These are phyloP conservation scores for Pedionomus torquatus DNA, from an alignment of 2,113 vertebrate species.

Conservation along the genomic window DNA sequence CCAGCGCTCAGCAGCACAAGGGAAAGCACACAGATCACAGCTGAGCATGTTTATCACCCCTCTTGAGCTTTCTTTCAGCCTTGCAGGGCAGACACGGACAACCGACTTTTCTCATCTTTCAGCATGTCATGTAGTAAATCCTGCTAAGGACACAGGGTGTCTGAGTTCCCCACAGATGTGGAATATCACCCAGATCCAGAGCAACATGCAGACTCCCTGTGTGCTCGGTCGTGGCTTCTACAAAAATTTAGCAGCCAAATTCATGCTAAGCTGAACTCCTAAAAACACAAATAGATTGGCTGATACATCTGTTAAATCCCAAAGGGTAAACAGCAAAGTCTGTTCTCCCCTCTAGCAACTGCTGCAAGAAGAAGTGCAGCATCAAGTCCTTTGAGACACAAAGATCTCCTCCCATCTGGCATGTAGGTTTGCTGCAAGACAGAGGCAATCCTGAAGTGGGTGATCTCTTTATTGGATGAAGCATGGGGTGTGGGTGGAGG, in stretches of 20 bases:
- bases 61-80: neutral
- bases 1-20: neutral
- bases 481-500: neutral
- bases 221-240: neutral
- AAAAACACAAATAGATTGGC: neutral
- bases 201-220: rapidly evolving
- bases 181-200: neutral
- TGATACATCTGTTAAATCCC: neutral
- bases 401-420: neutral
- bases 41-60: neutral
- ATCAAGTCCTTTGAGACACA: neutral
- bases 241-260: neutral
- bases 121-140: neutral
- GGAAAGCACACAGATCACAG: neutral
- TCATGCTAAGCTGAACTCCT: neutral
- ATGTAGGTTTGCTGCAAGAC: neutral
- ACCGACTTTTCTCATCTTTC: neutral
- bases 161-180: neutral
- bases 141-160: neutral
- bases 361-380: neutral
- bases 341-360: neutral
- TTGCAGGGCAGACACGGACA: neutral
- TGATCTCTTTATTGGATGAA: neutral
- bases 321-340: neutral
- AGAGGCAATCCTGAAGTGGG: neutral